A percentile compares a stretch with the other conserved stretches of the same genome.
Conservation (phyloP, 2,113 vertebrate genomes). For the Isurus oxyrinchus region DNA sequence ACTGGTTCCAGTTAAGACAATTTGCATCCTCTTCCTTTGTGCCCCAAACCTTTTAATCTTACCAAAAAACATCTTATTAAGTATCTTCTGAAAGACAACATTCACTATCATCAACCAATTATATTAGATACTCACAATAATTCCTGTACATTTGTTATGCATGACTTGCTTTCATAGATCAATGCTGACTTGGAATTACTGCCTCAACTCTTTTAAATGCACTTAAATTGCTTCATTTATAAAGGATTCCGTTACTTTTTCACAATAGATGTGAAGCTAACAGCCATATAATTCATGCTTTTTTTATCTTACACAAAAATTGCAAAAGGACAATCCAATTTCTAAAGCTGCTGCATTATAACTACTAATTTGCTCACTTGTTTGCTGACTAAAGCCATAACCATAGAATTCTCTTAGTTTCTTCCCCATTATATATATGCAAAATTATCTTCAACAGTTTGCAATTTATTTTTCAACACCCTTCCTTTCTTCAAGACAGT, state of each 20-base stretch:
- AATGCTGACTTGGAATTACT: neutral
- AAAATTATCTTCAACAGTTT: neutral
- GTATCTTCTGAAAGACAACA: neutral
- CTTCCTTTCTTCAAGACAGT: neutral
- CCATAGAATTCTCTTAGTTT: neutral
- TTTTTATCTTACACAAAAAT: neutral
- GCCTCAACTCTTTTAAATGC: neutral
- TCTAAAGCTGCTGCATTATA: neutral
- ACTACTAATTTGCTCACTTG: neutral
- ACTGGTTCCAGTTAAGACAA: neutral
- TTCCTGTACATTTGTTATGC: neutral
- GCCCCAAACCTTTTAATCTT: neutral
- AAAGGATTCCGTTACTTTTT: neutral
- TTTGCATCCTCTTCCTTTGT: neutral
- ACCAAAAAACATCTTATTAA: neutral
- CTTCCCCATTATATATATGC: neutral
- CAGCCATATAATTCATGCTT: constrained; percentile 7
- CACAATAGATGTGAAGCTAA: neutral
- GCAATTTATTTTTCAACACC: neutral
- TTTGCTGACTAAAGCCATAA: neutral
- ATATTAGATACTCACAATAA: neutral
- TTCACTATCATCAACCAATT: neutral
- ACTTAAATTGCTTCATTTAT: constrained; percentile 19
- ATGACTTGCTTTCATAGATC: neutral
- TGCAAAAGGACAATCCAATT: neutral